A percentile compares a stretch with the other conserved stretches of the same genome.
Conservation (phyloP, 2,888 invertebrate species). For the Biston stratarius region DNA sequence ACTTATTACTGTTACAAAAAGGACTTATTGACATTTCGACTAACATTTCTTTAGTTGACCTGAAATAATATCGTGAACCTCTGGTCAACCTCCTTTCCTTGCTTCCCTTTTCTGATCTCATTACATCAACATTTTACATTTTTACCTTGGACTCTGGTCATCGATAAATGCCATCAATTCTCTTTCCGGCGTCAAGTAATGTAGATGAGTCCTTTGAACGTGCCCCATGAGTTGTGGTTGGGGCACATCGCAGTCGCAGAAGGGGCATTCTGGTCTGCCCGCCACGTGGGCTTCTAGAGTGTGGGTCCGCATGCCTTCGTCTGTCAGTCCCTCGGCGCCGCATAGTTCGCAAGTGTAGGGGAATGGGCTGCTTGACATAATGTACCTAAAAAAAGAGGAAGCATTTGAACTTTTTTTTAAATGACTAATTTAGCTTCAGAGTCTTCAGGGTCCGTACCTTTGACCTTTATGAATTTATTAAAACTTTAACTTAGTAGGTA, state of each 20-base stretch:
- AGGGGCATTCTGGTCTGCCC: slow-evolving; percentile 92
- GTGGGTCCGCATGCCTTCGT: slow-evolving; percentile 92
- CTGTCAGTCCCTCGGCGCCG: slow-evolving; percentile 92
- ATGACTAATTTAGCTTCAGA: too few species aligned
- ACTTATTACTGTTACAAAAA: too few species aligned
- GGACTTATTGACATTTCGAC: too few species aligned
- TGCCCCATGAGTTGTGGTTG: slow-evolving; percentile 92
- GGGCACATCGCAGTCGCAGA: slow-evolving; percentile 92
- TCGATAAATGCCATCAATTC: slow-evolving; percentile 93
- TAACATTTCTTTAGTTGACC: too few species aligned
- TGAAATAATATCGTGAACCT: too few species aligned
- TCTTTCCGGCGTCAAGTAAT: slow-evolving; percentile 92
- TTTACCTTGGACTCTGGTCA: slow-evolving; percentile 88
- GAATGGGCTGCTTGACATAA: slow-evolving; percentile 79
- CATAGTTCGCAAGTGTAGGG: slow-evolving; percentile 92
- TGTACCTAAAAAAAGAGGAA: slow-evolving; percentile 34
- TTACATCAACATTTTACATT: too few species aligned
- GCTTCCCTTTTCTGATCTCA: too few species aligned
- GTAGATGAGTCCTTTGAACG: slow-evolving; percentile 94
- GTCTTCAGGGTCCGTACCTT: too few species aligned
- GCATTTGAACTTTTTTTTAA: neutral
- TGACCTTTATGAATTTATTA: too few species aligned
- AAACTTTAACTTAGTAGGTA: too few species aligned
- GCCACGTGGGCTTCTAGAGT: slow-evolving; percentile 92
- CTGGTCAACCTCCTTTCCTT: too few species aligned